These are phyloP conservation scores for Bolborhynchus lineola DNA, from an alignment of 2,113 vertebrate genomes.

Conservation along the genomic window DNA sequence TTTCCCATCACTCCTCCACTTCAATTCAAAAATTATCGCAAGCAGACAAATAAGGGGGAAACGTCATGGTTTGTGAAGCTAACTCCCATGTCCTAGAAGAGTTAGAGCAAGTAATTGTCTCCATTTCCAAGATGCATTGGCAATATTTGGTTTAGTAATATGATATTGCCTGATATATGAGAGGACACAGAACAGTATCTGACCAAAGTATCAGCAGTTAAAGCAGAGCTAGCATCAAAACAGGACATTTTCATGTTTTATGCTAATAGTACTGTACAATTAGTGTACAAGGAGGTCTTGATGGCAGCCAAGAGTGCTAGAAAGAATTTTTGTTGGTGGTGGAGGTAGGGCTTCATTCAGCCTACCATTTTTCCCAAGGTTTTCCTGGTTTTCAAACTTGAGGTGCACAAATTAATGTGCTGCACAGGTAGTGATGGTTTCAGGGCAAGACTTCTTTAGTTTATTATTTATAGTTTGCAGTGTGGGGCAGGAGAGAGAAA, in stretches of 20 bases:
- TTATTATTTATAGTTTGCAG: constrained; percentile 70
- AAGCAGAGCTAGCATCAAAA: background rate
- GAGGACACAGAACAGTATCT: background rate
- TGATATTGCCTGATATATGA: background rate
- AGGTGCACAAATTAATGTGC: constrained; percentile 29
- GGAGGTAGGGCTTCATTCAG: background rate
- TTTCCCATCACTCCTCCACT: background rate
- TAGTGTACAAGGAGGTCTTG: background rate
- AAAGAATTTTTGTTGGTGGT: background rate
- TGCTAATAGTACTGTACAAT: background rate
- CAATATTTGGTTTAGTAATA: background rate
- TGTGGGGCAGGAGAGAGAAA: constrained; percentile 33
- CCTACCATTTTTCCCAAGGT: background rate
- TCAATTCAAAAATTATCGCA: background rate
- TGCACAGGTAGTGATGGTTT: constrained; percentile 25
- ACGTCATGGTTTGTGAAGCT: background rate
- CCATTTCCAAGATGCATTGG: background rate
- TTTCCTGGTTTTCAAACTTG: constrained; percentile 8
- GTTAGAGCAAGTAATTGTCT: background rate
- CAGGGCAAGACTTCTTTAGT: constrained; percentile 41
- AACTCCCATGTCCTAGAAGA: background rate
- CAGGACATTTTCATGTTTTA: background rate
- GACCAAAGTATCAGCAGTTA: background rate
- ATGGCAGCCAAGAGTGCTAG: background rate
- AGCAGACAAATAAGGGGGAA: background rate